Evolutionary conservation across 2,113 vertebrate genomes (phyloP).

Genomic region (Ploceus nigricollis): DNA sequence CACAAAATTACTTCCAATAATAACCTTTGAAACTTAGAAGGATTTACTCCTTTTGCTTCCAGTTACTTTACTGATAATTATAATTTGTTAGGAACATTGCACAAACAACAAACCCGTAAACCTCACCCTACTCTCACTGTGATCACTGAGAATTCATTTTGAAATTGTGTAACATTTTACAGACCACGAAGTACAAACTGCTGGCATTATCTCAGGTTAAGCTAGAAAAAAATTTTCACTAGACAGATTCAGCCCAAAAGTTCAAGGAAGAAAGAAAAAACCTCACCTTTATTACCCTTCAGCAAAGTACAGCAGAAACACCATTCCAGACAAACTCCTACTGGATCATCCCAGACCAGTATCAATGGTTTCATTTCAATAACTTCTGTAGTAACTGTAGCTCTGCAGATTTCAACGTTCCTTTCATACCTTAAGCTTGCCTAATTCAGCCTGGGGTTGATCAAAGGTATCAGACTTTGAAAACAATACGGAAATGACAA

Average conservation of each 20-base stretch:
- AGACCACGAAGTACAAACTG: neutral
- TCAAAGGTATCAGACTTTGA: neutral
- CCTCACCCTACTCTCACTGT: neutral
- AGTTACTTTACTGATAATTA: neutral
- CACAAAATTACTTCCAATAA: neutral
- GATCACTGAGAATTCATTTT: neutral
- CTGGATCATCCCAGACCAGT: neutral
- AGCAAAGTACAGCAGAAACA: neutral
- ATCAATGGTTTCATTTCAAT: neutral
- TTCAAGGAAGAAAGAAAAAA: neutral
- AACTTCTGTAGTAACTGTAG: neutral
- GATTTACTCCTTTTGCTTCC: neutral
- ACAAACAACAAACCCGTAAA: neutral
- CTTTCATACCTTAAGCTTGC: neutral
- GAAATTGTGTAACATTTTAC: neutral
- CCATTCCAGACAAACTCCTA: neutral
- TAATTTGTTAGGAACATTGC: neutral
- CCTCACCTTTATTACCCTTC: neutral
- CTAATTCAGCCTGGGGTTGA: neutral
- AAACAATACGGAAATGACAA: neutral
- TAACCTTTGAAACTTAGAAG: neutral
- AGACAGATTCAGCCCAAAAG: neutral
- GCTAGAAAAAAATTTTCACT: neutral
- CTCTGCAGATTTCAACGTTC: neutral
- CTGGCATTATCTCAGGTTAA: neutral